Base-by-base conservation (phyloP, 1,140 invertebrate species). In the Musca vetustissima region DNA sequence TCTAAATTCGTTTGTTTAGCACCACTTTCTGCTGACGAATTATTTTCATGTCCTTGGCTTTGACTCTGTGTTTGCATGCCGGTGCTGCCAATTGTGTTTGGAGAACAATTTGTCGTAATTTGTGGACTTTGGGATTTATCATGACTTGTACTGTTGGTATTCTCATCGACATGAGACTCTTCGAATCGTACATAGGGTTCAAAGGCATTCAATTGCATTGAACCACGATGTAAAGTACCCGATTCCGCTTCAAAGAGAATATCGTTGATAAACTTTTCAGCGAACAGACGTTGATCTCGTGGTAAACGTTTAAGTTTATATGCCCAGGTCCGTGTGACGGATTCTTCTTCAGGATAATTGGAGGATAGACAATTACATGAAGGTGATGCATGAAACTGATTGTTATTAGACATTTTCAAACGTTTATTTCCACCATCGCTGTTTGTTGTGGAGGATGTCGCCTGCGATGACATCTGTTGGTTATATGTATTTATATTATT, bases 201-300 rank as follows among this genome's bases (percentile, higher is more conserved):
- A 14, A 78, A 78, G 50, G 74, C 76, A 17, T 81, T 81, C 48
- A 81, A 74, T 67, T 81, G 77, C 14, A 81, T 75, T 0, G 79
- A 81, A 3, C 77, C 79, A 4, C 79, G 76, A 64, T 81, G 78
- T 61, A 81, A 61, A 49, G 79, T 80, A 47, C 73, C 74, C 2
- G 76, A 79, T 66, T 81, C 78, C 11, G 78, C 79, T 66, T 81
- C 79, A 22, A 81, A 81, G 0, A 81, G 73, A n/a, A 81, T 79
- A 49, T 81, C 79, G 25, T 81, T 81, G n/a, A 80, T 80, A 22
- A 79, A 80, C 1, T 77, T 77, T 68, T 80, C 79, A 13, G 79
- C 79, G 4, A 80, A 71, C 7, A 80, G 70, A 0, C 79, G 71
- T 36, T 80, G 79, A 22, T 79, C 76, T 9, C 76, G 73, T 0